phyloP scores from a whole-genome alignment of 1,140 invertebrate species.

The Camponotus vicinus region DNA sequence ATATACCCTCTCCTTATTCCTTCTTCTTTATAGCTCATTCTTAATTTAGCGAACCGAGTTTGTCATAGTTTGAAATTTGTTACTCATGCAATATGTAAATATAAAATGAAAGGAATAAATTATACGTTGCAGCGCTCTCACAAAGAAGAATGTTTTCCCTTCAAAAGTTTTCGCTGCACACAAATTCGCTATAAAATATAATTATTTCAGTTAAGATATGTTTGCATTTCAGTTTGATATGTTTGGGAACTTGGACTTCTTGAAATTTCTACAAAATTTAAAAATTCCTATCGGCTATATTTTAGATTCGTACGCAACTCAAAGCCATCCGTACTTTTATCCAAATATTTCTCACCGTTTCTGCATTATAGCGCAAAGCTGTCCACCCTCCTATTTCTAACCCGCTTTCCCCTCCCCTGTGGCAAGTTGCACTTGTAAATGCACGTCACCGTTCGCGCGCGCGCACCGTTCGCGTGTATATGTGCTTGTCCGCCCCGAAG shows the following conservation, averaged over 20 bases:
- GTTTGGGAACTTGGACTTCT: neutral
- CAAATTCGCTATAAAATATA: neutral
- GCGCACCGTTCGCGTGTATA: slow-evolving; percentile 60
- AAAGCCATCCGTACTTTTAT: slow-evolving; percentile 5
- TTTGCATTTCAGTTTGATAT: neutral
- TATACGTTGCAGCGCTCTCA: no score
- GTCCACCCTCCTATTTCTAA: slow-evolving; percentile 59
- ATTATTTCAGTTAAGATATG: no score
- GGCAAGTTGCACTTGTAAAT: slow-evolving; percentile 75
- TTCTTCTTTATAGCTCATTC: neutral
- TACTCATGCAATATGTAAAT: slow-evolving; percentile 15
- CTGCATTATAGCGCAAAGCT: slow-evolving; percentile 41
- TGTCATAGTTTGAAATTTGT: neutral
- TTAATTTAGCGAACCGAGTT: neutral
- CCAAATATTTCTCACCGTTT: slow-evolving; percentile 53
- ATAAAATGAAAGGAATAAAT: neutral
- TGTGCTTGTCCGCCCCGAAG: slow-evolving; percentile 71
- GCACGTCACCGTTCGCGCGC: slow-evolving; percentile 63
- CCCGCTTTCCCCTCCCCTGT: slow-evolving; percentile 46
- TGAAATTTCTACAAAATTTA: slow-evolving; percentile 29
- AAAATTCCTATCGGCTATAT: slow-evolving; percentile 28
- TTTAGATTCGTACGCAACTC: neutral
- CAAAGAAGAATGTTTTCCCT: no score
- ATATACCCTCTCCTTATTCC: neutral
- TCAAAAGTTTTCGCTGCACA: no score